These are phyloP conservation scores for Ypsolopha sequella DNA, from an alignment of 2,888 invertebrate species.

Conservation along the genomic window DNA sequence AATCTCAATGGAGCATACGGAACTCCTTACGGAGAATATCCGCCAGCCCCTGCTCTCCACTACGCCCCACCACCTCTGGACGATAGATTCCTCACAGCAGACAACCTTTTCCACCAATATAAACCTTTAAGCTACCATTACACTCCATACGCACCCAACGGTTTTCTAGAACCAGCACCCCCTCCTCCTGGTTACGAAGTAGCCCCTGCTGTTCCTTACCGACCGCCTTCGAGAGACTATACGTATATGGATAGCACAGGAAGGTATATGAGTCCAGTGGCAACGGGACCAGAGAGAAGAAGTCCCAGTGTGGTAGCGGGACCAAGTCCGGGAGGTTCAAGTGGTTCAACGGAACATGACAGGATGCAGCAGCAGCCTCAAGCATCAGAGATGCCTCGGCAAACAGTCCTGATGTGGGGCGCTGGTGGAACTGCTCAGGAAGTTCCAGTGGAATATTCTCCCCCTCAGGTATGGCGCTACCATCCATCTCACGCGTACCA, in stretches of 20 bases:
- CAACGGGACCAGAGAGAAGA: constrained; percentile 73
- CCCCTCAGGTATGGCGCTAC: constrained; percentile 67
- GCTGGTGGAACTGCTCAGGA: constrained; percentile 62
- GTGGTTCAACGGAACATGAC: constrained; percentile 53
- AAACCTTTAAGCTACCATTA: constrained; percentile 88
- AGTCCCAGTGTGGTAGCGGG: constrained; percentile 72
- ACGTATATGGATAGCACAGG: constrained; percentile 70
- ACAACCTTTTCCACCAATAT: constrained; percentile 92
- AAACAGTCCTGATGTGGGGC: constrained; percentile 96
- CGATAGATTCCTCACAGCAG: constrained; percentile 82
- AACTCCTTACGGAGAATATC: constrained; percentile 81
- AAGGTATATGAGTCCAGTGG: constrained; percentile 71
- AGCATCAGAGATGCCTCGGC: constrained; percentile 76
- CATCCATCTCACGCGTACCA: constrained; percentile 56
- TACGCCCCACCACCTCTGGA: constrained; percentile 75
- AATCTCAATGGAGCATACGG: constrained; percentile 85
- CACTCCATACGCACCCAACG: constrained; percentile 82
- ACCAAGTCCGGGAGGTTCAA: constrained; percentile 56
- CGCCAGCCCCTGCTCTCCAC: constrained; percentile 77
- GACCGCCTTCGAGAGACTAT: constrained; percentile 71
- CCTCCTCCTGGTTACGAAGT: constrained; percentile 70
- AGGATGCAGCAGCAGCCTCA: constrained; percentile 42
- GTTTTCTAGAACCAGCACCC: constrained; percentile 83
- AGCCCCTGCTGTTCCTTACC: constrained; percentile 73
- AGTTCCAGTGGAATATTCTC: constrained; percentile 57